Evolutionary conservation across 2,113 vertebrate genomes (phyloP), one percentile per base, ranked within the genome.

Genomic region (Ardeotis arabs): DNA sequence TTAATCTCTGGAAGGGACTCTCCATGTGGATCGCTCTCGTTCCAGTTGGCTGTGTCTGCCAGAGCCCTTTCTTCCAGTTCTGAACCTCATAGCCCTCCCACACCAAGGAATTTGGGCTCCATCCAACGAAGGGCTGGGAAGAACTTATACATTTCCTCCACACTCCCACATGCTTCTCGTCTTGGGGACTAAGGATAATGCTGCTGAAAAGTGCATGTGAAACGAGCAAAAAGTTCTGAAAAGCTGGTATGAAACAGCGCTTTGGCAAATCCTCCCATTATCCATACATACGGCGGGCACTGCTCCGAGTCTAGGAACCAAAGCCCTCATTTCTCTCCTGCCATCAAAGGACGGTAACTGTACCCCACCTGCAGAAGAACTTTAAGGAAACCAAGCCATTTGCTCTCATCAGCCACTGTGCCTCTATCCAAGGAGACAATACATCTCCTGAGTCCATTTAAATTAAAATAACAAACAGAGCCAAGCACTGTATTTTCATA

Each of bases 1-100:
- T 96, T 93, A 87, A 87, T 95, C 80, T 95, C 69, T 93, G 84
- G 84, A 95, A 95, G 47, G 74, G 76, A 66, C 80, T 84, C 73
- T 69, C 62, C 41, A 53, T 53, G 58, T 59, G 67, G 62, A 84
- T 82, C 5, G 4, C 52, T 86, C 31, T 74, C 60, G 72, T 90
- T 87, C 84, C 89, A 94, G 58, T 86, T 92, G 91, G 37, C 81
- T 52, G 28, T 58, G 62, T 87, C 67, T 91, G 84, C 85, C 87
- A 93, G 77, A 93, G 83, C 55, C 52, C 67, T 77, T 94, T 87
- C 62, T 72, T 86, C 74, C 63, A 87, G 56, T 75, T 75, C 58
- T 89, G 94, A 96, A 76, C 62, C 77, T 94, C 70, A 53, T 31
- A 92, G 93, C 62, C 49, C 58, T 92, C 74, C 89, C 76, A 87